Evolutionary conservation across 2,113 vertebrate genomes (phyloP), one percentile per base, ranked within the genome.

Genomic region (Oceanites oceanicus): DNA sequence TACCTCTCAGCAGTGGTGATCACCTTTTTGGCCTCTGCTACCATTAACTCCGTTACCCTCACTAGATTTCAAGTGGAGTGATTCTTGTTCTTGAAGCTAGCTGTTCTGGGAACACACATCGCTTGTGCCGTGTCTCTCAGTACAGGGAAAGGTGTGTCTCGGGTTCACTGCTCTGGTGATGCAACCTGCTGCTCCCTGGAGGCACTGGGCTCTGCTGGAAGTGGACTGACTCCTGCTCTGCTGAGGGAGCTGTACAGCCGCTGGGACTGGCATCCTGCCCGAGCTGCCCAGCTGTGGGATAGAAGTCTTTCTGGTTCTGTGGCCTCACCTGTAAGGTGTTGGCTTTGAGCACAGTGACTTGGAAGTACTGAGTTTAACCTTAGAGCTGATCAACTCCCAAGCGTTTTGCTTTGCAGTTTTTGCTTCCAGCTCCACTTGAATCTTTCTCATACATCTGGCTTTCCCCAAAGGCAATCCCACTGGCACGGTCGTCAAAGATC

Each of bases 51-150:
- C 2, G 1, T 49, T 62, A 13, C 5, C 32, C 44, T 59, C 61
- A 5, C 18, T 23, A 11, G 18, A 16, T 67, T 19, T 62, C 42
- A 42, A 53, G 15, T 29, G 26, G 32, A 20, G 38, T 0, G 0
- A 6, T 65, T 42, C 10, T 55, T 27, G 15, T 32, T 17, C 56
- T 26, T 30, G 15, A 12, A 10, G 7, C 15, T 9, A 3, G 21
- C 65, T 26, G 0, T 55, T 42, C 20, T n/a, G n/a, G 40, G 38
- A 58, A 4, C 2, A 3, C 0, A 1, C 8, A 1, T 2, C 38
- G 27, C 19, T 42, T 7, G 32, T 4, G 1, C 23, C 0, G 1
- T 23, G 44, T 30, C 49, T 15, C 27, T 56, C 5, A 1, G 2
- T 11, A 3, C 2, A 12, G 62, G 52, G 30, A 13, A 11, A 25